Evolutionary conservation across 2,797 vertebrate genomes (phyloP).

Genomic region (Notoglanidium macrostoma): DNA sequence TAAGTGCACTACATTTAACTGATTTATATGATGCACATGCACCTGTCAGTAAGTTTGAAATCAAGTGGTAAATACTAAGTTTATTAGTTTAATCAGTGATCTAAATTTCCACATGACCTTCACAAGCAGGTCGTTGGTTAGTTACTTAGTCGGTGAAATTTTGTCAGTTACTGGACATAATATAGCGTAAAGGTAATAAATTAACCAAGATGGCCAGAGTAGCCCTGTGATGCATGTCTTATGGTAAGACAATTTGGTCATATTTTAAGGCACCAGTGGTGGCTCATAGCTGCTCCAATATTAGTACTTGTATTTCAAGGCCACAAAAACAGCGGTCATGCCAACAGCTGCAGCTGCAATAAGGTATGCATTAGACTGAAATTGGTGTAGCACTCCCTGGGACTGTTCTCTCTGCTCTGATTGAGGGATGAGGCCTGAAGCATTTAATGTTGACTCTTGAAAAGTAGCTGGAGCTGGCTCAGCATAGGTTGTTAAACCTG

Average conservation of each 20-base stretch:
- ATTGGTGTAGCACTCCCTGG: not conserved
- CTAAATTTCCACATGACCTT: not conserved
- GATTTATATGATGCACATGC: constrained; percentile 8
- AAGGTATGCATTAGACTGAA: constrained; percentile 58
- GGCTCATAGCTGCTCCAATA: constrained; percentile 9
- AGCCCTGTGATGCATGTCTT: not conserved
- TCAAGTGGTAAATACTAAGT: not conserved
- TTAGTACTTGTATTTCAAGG: constrained; percentile 71
- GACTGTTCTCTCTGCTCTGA: constrained; percentile 35
- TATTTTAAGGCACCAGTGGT: constrained; percentile 12
- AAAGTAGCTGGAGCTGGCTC: not conserved
- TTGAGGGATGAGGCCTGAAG: not conserved
- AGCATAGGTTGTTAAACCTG: constrained; percentile 10
- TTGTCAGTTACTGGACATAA: not conserved
- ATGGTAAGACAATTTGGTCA: constrained; percentile 3
- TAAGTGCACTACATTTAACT: not conserved
- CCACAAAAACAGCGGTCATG: constrained; percentile 64
- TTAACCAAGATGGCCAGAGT: not conserved
- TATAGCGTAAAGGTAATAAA: constrained; percentile 14
- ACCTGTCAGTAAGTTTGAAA: not conserved
- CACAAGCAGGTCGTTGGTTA: not conserved
- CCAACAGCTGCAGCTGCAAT: constrained; percentile 63
- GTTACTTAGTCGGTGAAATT: not conserved
- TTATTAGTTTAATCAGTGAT: not conserved
- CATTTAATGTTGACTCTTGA: constrained; percentile 24